A percentile compares a stretch with the other conserved stretches of the same genome.
These are phyloP conservation scores for Pammene fasciana DNA, from an alignment of 2,888 invertebrate genomes.

Conservation along the genomic window DNA sequence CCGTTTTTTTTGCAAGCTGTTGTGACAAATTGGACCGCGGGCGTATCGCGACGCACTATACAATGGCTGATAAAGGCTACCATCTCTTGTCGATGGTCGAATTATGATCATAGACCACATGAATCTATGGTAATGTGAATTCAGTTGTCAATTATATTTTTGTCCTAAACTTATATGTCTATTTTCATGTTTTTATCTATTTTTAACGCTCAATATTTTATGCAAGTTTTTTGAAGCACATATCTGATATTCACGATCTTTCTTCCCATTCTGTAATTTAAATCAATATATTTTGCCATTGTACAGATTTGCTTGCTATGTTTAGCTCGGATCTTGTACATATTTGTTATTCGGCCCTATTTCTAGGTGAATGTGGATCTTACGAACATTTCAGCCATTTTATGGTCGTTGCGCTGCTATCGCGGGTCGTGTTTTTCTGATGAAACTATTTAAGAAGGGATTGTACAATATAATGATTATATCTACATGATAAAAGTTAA, in stretches of 20 bases:
- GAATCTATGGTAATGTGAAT: conserved; percentile 62
- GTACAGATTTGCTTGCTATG: conserved; percentile 26
- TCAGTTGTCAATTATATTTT: conserved; percentile 45
- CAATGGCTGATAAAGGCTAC: conserved; percentile 71
- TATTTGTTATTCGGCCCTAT: conserved; percentile 9
- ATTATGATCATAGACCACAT: conserved; percentile 62
- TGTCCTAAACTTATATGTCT: conserved; percentile 18
- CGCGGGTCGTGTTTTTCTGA: conserved; percentile 52
- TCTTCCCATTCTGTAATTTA: conserved; percentile 26
- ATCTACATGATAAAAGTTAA: too few relatives aligned
- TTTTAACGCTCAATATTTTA: conserved; percentile 29
- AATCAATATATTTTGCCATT: conserved; percentile 16
- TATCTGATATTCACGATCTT: conserved; percentile 25
- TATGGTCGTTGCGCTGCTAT: conserved; percentile 59
- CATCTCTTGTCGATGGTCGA: conserved; percentile 69
- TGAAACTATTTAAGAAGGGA: conserved; percentile 45
- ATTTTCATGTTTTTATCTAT: conserved; percentile 10
- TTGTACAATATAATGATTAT: neutral
- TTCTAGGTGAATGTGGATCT: conserved; percentile 27
- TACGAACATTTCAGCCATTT: conserved; percentile 57
- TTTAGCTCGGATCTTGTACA: conserved; percentile 14
- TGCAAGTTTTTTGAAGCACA: conserved; percentile 33
- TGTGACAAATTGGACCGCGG: conserved; percentile 65
- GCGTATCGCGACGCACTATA: conserved; percentile 70
- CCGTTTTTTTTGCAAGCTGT: conserved; percentile 74